These are phyloP conservation scores for Drosophila parvula DNA, from an alignment of 1,140 invertebrate species.

Conservation along the genomic window DNA sequence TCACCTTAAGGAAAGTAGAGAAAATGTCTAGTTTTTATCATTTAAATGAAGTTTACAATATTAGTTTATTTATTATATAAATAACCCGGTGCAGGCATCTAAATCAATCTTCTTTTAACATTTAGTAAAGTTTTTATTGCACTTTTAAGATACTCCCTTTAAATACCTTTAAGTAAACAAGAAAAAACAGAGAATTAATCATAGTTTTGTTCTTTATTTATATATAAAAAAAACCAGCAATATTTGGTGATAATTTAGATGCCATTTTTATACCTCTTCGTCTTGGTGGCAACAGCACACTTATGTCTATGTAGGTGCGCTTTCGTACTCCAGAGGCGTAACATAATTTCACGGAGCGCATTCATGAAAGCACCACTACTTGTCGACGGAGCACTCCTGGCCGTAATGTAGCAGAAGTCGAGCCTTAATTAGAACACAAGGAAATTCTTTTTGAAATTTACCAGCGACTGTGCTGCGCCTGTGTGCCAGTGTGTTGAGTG, in stretches of 20 bases:
- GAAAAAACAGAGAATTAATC: too few relatives aligned
- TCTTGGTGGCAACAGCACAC: neutral
- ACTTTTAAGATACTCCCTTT: neutral
- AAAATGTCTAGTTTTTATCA: neutral
- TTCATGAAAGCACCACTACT: constrained; percentile 28
- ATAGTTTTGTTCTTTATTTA: neutral
- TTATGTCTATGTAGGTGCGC: neutral
- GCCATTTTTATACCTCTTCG: neutral
- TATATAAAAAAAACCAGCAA: neutral
- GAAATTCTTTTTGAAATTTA: constrained; percentile 16
- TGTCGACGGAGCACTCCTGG: constrained; percentile 10
- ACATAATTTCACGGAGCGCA: constrained; percentile 19
- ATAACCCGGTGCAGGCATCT: too few relatives aligned
- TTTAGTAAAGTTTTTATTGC: neutral
- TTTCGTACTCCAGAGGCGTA: constrained; percentile 27
- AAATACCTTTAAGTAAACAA: neutral
- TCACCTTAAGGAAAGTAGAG: neutral
- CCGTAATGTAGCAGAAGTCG: constrained; percentile 26
- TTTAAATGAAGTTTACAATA: neutral
- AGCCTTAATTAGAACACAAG: constrained; percentile 33
- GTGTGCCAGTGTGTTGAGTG: constrained; percentile 1
- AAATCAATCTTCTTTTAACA: too few relatives aligned
- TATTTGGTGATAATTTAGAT: neutral
- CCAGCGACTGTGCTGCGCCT: neutral
- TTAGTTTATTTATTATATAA: neutral